These are phyloP conservation scores for Meriones psammophilus DNA, from an alignment of 2,797 vertebrate species.

Conservation along the genomic window DNA sequence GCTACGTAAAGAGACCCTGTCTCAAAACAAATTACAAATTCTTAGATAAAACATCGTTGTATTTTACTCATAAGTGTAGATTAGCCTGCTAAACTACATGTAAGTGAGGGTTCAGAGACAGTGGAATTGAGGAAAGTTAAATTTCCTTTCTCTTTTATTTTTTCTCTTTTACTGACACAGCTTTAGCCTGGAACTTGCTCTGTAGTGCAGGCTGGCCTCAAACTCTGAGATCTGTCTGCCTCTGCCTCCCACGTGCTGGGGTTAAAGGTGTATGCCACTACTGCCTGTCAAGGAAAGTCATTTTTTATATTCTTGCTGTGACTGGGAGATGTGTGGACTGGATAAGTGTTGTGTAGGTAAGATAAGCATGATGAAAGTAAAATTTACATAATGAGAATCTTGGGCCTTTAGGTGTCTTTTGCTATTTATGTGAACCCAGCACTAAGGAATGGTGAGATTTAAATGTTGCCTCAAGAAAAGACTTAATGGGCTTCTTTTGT, in stretches of 20 bases:
- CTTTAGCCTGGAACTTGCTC: not conserved
- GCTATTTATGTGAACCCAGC: conserved; percentile 20
- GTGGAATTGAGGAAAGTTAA: not conserved
- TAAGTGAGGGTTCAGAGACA: conserved; percentile 34
- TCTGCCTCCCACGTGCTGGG: not conserved
- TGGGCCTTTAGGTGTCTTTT: not conserved
- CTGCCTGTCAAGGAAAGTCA: not conserved
- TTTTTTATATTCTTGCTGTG: conserved; percentile 29
- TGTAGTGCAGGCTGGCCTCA: not conserved
- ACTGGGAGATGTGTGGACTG: not conserved
- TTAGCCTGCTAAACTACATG: not conserved
- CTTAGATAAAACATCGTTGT: conserved; percentile 41
- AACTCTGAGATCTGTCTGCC: not conserved
- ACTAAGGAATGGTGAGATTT: conserved; percentile 43
- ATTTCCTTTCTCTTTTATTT: not conserved
- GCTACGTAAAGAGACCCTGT: not conserved
- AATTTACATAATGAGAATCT: not conserved
- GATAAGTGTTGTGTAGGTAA: not conserved
- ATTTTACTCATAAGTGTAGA: conserved; percentile 29
- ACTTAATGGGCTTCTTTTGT: not conserved
- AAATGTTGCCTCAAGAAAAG: conserved; percentile 10
- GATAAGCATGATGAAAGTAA: not conserved
- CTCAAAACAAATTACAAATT: conserved; percentile 49
- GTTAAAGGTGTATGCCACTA: not conserved
- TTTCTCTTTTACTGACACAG: not conserved